Evolutionary conservation across 2,888 invertebrate genomes (phyloP), one percentile per base, ranked within the genome.

Genomic region (Drosophila cognata): DNA sequence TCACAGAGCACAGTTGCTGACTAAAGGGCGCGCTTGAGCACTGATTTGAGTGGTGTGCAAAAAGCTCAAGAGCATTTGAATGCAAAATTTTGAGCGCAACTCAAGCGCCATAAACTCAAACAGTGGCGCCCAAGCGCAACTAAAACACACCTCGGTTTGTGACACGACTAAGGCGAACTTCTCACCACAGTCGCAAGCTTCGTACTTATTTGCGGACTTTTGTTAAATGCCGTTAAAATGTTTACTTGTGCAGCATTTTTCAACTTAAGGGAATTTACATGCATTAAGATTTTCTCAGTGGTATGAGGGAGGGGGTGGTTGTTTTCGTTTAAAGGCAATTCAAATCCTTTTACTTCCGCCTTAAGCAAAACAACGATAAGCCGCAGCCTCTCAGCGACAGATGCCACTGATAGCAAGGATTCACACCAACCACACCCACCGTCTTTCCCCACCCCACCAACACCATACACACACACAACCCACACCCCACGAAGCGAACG

Each of bases 301-400:
- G 43, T 21, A 57, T 58, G 56, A 38, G 1, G n/a, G 41, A n/a
- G 10, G 25, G 46, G 11, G 11, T 2, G 56, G 11, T 41, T 79
- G 64, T 73, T 83, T 83, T 79, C 38, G 13, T 77, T 77, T 68
- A 74, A 60, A 57, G 68, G 79, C 79, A 75, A 83, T 86, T 86
- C 86, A 86, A 86, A 86, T 86, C 85, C 88, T 88, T 86, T 86
- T 86, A 86, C 85, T 86, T 86, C 85, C 85, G 88, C 84, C 77
- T 75, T 59, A 79, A 77, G 83, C 67, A 56, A 66, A 53, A 59
- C 58, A 71, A 51, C 63, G 53, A 58, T 33, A 60, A 70, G 62
- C 66, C 28, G 57, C 50, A 63, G 48, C 41, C 63, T 38, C 29
- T 16, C 28, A 29, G 59, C 82, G 70, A 74, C 85, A 88, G 88